Base-by-base conservation (phyloP, 2,113 vertebrate genomes). In the Lates calcarifer region DNA sequence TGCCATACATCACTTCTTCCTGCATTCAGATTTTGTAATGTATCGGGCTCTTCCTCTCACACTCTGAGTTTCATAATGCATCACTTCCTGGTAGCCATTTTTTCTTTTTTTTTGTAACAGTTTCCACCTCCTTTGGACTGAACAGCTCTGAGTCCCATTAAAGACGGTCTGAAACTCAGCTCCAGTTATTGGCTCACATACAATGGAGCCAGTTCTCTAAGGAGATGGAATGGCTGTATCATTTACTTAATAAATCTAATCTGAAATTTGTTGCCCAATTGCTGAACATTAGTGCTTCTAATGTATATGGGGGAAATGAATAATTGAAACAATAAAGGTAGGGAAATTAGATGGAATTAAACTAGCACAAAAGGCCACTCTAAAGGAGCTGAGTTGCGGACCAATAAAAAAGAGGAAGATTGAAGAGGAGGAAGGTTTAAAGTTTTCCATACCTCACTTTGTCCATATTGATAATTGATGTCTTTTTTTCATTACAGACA, bases 11-110 rank as follows among this genome's bases (percentile, higher is more conserved):
- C 84, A 79, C 73, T 78, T 83, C 85, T 66, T 76, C 60, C 45
- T 63, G 55, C 65, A 57, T 74, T 74, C 72, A 74, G 4, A 74
- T 74, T 31, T 68, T 22, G 70, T 37, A 56, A 74, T 87, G 68
- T 45, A 87, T 87, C 79, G 78, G 20, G 5, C 56, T 64, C 67
- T 66, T 76, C 70, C 57, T 65, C 66, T 73, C 74, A 73, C 62
- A 35, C 39, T 77, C 74, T 74, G 60, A 28, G 49, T 66, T 82
- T 58, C 24, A 56, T 74, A 77, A 83, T 83, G 55, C 81, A 87
- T 77, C 66, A 81, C 81, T 79, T 86, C 64, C 64, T 83, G 82
- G 55, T 41, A 47, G 65, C 11, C 56, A 71, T 89, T 89, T 82
- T 81, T 60, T 77, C 60, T 43, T 77, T 87, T 89, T 82, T 81